Evolutionary conservation across 2,888 invertebrate genomes (phyloP).

Genomic region (Eristalis tenax): DNA sequence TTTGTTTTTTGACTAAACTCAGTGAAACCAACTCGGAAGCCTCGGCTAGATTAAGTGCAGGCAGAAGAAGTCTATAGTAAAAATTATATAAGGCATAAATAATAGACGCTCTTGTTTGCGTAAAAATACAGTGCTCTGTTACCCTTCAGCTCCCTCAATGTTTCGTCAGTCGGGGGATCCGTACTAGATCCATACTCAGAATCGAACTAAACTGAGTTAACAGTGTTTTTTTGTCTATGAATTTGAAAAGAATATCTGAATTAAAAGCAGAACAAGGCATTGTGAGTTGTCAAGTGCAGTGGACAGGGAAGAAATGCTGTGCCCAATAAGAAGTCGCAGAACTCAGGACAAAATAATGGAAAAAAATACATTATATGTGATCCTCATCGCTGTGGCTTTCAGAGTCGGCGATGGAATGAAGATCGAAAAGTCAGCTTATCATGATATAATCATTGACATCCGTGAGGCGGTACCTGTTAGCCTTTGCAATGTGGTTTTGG

Average conservation of each 20-base stretch:
- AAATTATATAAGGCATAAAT: too few relatives aligned
- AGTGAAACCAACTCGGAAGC: too few relatives aligned
- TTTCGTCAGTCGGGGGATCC: not conserved
- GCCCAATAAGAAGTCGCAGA: not conserved
- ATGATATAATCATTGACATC: constrained; percentile 54
- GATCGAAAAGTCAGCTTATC: constrained; percentile 51
- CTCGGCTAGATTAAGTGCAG: too few relatives aligned
- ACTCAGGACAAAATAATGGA: not conserved
- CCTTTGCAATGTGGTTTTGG: constrained; percentile 34
- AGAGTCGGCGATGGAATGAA: not conserved
- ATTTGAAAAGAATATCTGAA: not conserved
- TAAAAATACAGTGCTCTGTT: too few relatives aligned
- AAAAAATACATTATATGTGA: not conserved
- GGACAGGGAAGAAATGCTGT: not conserved
- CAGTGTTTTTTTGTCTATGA: not conserved
- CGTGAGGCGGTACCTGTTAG: constrained; percentile 41
- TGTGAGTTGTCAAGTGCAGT: not conserved
- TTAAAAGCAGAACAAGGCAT: not conserved
- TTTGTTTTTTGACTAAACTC: too few relatives aligned
- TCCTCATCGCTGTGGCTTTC: not conserved
- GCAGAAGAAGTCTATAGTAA: too few relatives aligned
- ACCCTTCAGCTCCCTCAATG: not conserved
- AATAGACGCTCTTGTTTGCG: too few relatives aligned
- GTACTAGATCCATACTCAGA: not conserved
- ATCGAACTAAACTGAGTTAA: not conserved